Base-by-base conservation (phyloP, 2,797 vertebrate species). In the Semaprochilodus insignis region DNA sequence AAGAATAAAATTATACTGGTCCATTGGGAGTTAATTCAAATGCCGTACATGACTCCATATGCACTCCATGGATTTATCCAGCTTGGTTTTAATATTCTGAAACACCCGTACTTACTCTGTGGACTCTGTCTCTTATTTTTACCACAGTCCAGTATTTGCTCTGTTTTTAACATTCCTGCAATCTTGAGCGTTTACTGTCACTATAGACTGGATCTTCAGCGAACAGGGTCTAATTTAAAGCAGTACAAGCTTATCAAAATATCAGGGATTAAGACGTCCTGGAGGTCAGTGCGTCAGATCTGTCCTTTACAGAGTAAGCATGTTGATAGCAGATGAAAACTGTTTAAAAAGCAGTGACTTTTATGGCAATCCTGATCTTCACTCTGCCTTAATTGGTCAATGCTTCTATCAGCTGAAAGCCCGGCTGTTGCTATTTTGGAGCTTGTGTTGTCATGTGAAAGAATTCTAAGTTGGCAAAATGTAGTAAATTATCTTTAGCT, bases 351-450 rank as follows among this genome's bases (percentile, higher is more conserved):
- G 65, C 10, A 48, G 27, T 52, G 27, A 65, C 83, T 71, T 81
- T 85, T 77, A 86, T 78, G 73, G 44, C 83, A 91, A 85, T 86
- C 85, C 78, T 71, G 16, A 0, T 16, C 74, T n/a, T 75, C 66
- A 36, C 69, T 59, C 19, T 55, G 54, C 86, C 84, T 85, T 83
- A 87, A 83, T 84, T 80, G 85, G 78, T 86, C 84, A 62, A 6
- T 91, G 81, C 27, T 75, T 63, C 77, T 60, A 65, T 83, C 54
- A 73, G 73, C 76, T 17, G 78, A 25, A 19, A 78, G 76, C 74
- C 15, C 70, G 31, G 54, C 76, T 75, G 69, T 44, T 74, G 80
- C 73, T 86, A 93, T 91, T 69, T 91, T 91, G 85, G 52, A 88
- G 90, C 70, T 83, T 87, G 78, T 85, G 65, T 88, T 85, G 83